Base-by-base conservation (phyloP, 2,888 invertebrate genomes). In the Harpalus rufipes region DNA sequence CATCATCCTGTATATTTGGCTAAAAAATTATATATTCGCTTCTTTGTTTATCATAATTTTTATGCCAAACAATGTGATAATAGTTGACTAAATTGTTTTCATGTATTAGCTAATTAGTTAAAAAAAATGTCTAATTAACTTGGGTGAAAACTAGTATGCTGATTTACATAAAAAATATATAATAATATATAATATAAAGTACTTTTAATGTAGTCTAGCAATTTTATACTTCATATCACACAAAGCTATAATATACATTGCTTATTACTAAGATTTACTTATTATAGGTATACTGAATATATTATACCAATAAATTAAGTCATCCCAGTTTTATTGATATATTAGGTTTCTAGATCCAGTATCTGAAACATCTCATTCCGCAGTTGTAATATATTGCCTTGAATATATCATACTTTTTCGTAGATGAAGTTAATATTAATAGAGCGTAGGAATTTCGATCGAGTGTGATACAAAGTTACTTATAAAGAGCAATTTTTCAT, bases 341-440 rank as follows among this genome's bases (percentile, higher is more conserved):
- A 25, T 68, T 12, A 14, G 59, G n/a, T 59, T 59, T 16, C 14
- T 16, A 59, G 59, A 59, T 59, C 2, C 4, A 14, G 59, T 51
- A 51, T 59, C 59, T 2, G 14, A 32, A 68, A 68, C 32, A 14
- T 68, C 14, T 7, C 10, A n/a, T 7, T 7, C 10, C 12, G 7
- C 32, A 7, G 10, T 7, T 32, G 7, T 25, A 68, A 68, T 39
- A 32, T 32, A 68, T n/a, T 7, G 21, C 6, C 1, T 32, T 12
- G 32, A 14, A 68, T 68, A 14, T 68, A 68, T 68, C 68, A 68
- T 68, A 14, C 68, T 68, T 68, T 68, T 25, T 32, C 10, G 68
- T 68, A 68, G 39, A 68, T 68, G 68, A 68, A 68, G 68, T 68
- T 68, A 68, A 68, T 68, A 68, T 68, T 68, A 68, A 68, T 68